phyloP scores from a whole-genome alignment of 1,140 invertebrate genomes.

The Lordiphosa mommai region DNA sequence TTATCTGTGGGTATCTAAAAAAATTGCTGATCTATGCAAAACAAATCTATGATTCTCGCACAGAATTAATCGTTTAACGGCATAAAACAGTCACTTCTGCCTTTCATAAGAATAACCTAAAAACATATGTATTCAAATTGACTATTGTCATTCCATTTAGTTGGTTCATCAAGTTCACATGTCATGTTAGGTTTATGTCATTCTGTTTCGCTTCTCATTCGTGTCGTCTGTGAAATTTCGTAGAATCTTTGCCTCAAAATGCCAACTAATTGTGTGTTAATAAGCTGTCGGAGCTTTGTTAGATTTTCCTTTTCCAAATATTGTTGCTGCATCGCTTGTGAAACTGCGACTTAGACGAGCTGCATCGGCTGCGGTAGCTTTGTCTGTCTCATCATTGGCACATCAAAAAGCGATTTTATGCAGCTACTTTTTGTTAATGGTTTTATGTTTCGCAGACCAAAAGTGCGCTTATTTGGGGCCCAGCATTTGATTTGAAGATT shows the following conservation, averaged over 20 bases:
- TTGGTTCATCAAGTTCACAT: no score
- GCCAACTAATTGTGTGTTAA: slow-evolving; percentile 66
- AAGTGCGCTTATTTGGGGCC: background rate
- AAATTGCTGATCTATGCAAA: no score
- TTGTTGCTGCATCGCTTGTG: slow-evolving; percentile 31
- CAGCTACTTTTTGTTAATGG: slow-evolving; percentile 26
- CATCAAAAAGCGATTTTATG: slow-evolving; percentile 54
- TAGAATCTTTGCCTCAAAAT: slow-evolving; percentile 22
- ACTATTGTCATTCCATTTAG: no score
- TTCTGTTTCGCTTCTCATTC: no score
- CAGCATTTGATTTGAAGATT: background rate
- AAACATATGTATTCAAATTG: background rate
- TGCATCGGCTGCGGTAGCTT: slow-evolving; percentile 8
- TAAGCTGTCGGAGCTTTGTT: slow-evolving; percentile 41
- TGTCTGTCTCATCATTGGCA: slow-evolving; percentile 45
- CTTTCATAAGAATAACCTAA: no score
- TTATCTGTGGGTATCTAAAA: no score
- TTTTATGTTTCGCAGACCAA: slow-evolving; percentile 21
- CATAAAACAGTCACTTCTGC: no score
- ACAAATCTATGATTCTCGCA: no score
- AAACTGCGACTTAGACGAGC: slow-evolving; percentile 25
- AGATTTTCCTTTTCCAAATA: slow-evolving; percentile 13
- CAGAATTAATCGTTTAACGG: no score
- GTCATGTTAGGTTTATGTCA: no score
- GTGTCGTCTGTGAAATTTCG: background rate